Percentiles rank a stretch among this genome's conserved stretches.
phyloP scores from a whole-genome alignment of 2,888 invertebrate species.

The Emesis russula region DNA sequence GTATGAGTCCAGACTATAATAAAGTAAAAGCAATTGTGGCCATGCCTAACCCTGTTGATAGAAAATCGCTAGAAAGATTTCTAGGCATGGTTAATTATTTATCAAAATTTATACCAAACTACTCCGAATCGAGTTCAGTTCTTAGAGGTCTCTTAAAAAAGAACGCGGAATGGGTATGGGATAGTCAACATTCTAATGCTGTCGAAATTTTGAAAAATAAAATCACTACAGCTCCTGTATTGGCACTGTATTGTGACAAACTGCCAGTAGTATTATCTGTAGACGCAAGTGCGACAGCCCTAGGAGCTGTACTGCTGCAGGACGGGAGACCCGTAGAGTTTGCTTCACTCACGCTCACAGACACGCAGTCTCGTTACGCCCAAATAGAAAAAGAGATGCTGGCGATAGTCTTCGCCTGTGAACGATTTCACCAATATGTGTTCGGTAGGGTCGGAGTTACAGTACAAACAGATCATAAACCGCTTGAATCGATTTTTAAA shows the following conservation, averaged over 20 bases:
- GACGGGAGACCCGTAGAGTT: conserved; percentile 68
- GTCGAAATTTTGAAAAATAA: conserved; percentile 34
- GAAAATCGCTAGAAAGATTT: conserved; percentile 77
- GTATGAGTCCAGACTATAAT: conserved; percentile 55
- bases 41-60: conserved; percentile 71
- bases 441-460: conserved; percentile 76
- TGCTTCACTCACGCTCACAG: conserved; percentile 75
- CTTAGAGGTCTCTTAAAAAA: conserved; percentile 56
- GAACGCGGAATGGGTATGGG: conserved; percentile 63
- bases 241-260: conserved; percentile 53
- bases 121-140: conserved; percentile 50
- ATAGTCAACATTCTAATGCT: conserved; percentile 9
- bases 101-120: conserved; percentile 84
- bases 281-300: conserved; percentile 68
- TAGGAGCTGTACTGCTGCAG: conserved; percentile 76
- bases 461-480: conserved; percentile 87
- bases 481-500: conserved; percentile 82
- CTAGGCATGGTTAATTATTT: conserved; percentile 83
- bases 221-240: conserved; percentile 62
- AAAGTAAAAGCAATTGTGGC: conserved; percentile 74
- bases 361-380: conserved; percentile 77
- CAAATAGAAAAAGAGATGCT: conserved; percentile 88
- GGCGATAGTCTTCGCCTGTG: conserved; percentile 85
- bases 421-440: conserved; percentile 86
- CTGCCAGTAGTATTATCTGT: conserved; percentile 78